Conservation (phyloP, 2,113 vertebrate genomes). For the Polypterus senegalus region DNA sequence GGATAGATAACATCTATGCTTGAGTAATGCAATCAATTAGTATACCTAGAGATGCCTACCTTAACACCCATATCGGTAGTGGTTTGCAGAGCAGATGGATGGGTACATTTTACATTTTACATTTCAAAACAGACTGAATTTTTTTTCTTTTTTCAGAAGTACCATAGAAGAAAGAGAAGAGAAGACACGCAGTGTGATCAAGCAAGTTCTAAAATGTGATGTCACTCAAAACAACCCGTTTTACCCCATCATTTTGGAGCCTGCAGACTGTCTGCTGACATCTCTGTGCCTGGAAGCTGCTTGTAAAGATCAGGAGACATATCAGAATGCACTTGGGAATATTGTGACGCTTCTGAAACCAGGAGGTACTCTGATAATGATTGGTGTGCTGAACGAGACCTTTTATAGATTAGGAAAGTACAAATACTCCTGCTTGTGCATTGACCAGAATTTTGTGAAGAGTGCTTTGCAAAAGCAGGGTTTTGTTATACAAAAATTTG, state of each 20-base stretch:
- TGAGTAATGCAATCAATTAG: no score
- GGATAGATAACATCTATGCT: no score
- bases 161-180: constrained; percentile 33
- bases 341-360: constrained; percentile 33
- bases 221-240: constrained; percentile 38
- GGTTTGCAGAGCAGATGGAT: no score
- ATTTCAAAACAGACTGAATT: not conserved
- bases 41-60: no score
- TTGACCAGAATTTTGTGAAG: constrained; percentile 17
- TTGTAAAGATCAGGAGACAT: constrained; percentile 36
- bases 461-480: constrained; percentile 23
- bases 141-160: constrained; percentile 14
- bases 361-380: constrained; percentile 35
- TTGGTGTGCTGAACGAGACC: constrained; percentile 24
- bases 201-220: constrained; percentile 26
- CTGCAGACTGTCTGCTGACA: constrained; percentile 36
- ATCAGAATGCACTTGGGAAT: constrained; percentile 19
- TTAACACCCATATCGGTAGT: no score
- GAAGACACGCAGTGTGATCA: constrained; percentile 26
- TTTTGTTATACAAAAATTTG: constrained; percentile 17
- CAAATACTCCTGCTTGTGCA: constrained; percentile 34
- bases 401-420: constrained; percentile 32
- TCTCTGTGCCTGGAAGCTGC: constrained; percentile 37
- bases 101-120: no score
- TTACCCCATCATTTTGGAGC: constrained; percentile 7